Evolutionary conservation across 2,797 vertebrate species (phyloP).

Genomic region (Parauchenoglanis punctatus): DNA sequence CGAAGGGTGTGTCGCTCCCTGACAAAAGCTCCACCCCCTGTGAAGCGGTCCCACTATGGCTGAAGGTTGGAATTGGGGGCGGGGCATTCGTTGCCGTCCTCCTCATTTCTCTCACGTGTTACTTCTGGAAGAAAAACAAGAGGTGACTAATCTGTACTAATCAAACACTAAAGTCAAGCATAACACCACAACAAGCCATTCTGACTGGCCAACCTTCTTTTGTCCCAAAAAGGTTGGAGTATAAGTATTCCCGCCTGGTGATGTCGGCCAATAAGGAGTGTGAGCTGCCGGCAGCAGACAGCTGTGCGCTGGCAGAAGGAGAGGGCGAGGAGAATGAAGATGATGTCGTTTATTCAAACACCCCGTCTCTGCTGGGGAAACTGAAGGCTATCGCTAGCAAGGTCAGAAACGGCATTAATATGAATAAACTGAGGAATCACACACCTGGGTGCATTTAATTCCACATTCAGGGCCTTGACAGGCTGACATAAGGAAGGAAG

Average conservation of each 20-base stretch:
- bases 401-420: conserved; percentile 72
- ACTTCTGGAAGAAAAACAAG: conserved; percentile 99
- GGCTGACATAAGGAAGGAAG: not conserved
- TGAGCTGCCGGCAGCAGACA: conserved; percentile 94
- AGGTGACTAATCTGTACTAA: conserved; percentile 71
- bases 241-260: conserved; percentile 95
- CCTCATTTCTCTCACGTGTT: conserved; percentile 91
- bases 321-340: conserved; percentile 90
- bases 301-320: conserved; percentile 98
- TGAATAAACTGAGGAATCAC: not conserved
- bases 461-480: not conserved
- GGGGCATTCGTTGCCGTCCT: conserved; percentile 88
- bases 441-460: not conserved
- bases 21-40: conserved; percentile 84
- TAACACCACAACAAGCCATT: not conserved
- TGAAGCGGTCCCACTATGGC: conserved; percentile 90
- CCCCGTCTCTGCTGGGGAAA: conserved; percentile 89
- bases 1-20: conserved; percentile 85
- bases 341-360: conserved; percentile 93
- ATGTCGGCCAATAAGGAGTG: conserved; percentile 96
- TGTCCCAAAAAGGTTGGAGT: conserved; percentile 83
- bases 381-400: conserved; percentile 95
- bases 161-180: not conserved
- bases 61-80: conserved; percentile 86
- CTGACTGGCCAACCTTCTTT: not conserved